Conservation (phyloP, 2,888 invertebrate genomes). For the Julus scanicus region DNA sequence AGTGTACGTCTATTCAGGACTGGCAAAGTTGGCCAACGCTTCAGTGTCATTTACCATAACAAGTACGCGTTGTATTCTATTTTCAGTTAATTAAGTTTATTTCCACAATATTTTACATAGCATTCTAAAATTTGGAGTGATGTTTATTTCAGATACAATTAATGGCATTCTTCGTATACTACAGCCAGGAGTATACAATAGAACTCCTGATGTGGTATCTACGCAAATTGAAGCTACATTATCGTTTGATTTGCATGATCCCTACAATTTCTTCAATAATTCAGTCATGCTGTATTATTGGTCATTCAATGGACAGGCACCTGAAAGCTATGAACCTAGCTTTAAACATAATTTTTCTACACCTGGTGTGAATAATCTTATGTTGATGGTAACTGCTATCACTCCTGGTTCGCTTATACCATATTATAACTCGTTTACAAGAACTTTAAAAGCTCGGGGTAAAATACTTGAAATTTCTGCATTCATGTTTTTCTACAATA, state of each 20-base stretch:
- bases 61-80: background rate
- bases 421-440: conserved; percentile 21
- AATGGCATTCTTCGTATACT: conserved; percentile 32
- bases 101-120: background rate
- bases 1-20: background rate
- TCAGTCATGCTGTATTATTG: conserved; percentile 25
- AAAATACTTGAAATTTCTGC: background rate
- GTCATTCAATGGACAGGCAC: background rate
- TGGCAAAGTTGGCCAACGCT: conserved; percentile 17
- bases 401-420: background rate
- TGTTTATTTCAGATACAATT: conserved; percentile 42
- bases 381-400: conserved; percentile 35
- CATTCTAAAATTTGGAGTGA: background rate
- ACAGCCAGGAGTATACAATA: conserved; percentile 24
- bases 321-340: background rate
- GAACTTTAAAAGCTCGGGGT: conserved; percentile 47
- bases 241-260: conserved; percentile 48
- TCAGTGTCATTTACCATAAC: conserved; percentile 21
- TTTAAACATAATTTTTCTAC: conserved; percentile 49
- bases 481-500: too few relatives aligned
- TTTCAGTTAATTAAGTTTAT: background rate
- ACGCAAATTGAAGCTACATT: conserved; percentile 37
- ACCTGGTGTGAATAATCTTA: background rate
- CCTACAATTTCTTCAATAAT: conserved; percentile 48
- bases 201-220: conserved; percentile 20